Percentiles rank a stretch among this genome's conserved stretches.
phyloP scores from a whole-genome alignment of 2,888 invertebrate species.

The Orgyia antiqua region DNA sequence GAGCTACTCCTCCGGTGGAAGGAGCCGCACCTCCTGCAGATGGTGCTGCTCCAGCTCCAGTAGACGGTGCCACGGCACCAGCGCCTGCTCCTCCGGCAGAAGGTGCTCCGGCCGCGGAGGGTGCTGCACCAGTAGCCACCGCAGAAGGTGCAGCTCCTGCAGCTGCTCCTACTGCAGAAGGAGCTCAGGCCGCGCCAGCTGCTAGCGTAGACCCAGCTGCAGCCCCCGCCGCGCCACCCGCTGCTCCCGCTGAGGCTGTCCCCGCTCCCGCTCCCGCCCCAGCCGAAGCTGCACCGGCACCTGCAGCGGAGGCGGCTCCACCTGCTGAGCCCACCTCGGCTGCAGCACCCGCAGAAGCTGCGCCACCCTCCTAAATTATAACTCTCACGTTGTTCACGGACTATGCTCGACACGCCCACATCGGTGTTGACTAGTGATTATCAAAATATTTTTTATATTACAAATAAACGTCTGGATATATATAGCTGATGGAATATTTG shows the following conservation, averaged over 20 bases:
- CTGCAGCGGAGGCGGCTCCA: constrained; percentile 14
- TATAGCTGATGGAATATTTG: constrained; percentile 71
- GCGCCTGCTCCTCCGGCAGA: constrained; percentile 39
- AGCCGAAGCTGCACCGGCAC: neutral
- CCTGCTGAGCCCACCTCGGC: constrained; percentile 22
- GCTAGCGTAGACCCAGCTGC: constrained; percentile 19
- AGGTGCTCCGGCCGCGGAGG: constrained; percentile 24
- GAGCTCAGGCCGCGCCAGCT: constrained; percentile 18
- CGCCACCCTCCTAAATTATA: constrained; percentile 23
- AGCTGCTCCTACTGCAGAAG: constrained; percentile 20
- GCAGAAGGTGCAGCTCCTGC: constrained; percentile 24
- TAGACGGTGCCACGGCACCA: constrained; percentile 29
- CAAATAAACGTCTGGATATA: constrained; percentile 47
- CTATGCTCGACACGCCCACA: constrained; percentile 6
- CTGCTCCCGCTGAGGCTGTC: constrained; percentile 15
- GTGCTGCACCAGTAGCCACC: constrained; percentile 21
- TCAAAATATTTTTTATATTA: constrained; percentile 43
- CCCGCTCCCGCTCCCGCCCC: constrained; percentile 16
- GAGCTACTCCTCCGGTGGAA: constrained; percentile 28
- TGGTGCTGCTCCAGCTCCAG: constrained; percentile 34
- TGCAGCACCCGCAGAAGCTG: constrained; percentile 24
- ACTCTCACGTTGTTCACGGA: constrained; percentile 22
- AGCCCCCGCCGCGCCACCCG: constrained; percentile 17
- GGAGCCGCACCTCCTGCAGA: constrained; percentile 27
- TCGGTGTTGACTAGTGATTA: neutral